Evolutionary conservation across 2,113 vertebrate species (phyloP).

Genomic region (Poeciliopsis turrubarensis): DNA sequence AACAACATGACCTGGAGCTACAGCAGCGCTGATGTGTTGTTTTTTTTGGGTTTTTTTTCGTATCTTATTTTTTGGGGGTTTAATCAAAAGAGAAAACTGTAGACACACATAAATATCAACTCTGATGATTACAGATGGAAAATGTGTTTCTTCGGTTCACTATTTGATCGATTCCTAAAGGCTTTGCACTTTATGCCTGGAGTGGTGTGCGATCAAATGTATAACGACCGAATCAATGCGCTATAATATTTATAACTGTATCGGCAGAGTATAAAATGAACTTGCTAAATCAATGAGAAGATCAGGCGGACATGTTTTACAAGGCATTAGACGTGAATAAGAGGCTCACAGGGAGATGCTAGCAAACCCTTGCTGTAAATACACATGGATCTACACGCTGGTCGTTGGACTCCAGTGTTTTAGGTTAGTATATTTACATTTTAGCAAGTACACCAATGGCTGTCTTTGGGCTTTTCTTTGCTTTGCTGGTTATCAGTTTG

Average conservation of each 20-base stretch:
- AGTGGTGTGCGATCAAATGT: slow-evolving; percentile 15
- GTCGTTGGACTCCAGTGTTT: neutral
- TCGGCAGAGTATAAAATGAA: slow-evolving; percentile 32
- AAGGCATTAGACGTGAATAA: slow-evolving; percentile 17
- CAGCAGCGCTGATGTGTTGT: neutral
- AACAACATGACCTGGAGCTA: neutral
- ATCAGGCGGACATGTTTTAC: slow-evolving; percentile 15
- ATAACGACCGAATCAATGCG: slow-evolving; percentile 43
- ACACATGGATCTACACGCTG: neutral
- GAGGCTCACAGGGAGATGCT: slow-evolving; percentile 3
- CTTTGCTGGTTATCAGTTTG: neutral
- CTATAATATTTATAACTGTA: slow-evolving; percentile 24
- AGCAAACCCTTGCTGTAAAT: neutral
- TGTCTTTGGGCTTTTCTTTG: neutral
- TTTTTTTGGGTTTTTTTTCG: neutral
- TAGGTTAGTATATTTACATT: neutral
- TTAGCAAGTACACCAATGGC: neutral
- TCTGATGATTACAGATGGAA: neutral
- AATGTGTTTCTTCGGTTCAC: neutral
- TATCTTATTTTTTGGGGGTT: neutral
- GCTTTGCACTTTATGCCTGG: slow-evolving; percentile 11
- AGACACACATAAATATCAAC: neutral
- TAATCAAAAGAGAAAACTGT: neutral
- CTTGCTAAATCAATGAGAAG: slow-evolving; percentile 36
- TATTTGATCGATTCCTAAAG: neutral